Evolutionary conservation across 2,888 invertebrate species (phyloP), one percentile per base, ranked within the genome.

Genomic region (Caenorhabditis auriculariae): DNA sequence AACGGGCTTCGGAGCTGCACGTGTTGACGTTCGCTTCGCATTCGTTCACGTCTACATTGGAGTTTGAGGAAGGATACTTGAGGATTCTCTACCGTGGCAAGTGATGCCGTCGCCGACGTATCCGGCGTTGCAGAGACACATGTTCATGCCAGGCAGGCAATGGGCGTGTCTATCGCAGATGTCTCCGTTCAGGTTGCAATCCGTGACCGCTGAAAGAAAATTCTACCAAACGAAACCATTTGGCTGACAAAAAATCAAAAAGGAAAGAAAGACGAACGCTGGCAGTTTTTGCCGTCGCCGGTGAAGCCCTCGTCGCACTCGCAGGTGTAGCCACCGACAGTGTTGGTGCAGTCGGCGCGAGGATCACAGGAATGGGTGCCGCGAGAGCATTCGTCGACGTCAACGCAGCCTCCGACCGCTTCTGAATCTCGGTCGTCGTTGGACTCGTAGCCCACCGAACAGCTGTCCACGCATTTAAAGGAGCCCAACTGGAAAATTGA

Each of bases 161-260:
- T 59, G 63, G 12, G 77, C 80, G 54, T 78, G 75, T 12, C 73
- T 56, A 61, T 80, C 72, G 47, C 80, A 80, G 46, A 80, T 62
- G 12, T 55, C 54, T 3, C 68, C 65, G 53, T 75, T 60, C 29
- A 62, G 57, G 12, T 61, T 66, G 61, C 80, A 80, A 45, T 76
- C 76, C 5, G 54, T 52, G 24, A 64, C 46, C 0, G 78, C 80
- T 77, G 58, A 59, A 76, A 64, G 7, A 19, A 32, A 12, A n/a
- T 41, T 41, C n/a, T 19, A 35, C 19, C 17, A 12, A 17, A 47
- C 17, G n/a, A n/a, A 41, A 12, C 6, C 32, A 45, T 19, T 19
- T 46, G 19, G 19, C 48, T 28, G 28, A 43, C 2, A 15, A 21
- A 42, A 21, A 29, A 52, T 19, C 41, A 35, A 27, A 43, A 43